A percentile compares a stretch with the other conserved stretches of the same genome.
These are phyloP conservation scores for Hippoglossus hippoglossus DNA, from an alignment of 2,797 vertebrate species.

Conservation along the genomic window DNA sequence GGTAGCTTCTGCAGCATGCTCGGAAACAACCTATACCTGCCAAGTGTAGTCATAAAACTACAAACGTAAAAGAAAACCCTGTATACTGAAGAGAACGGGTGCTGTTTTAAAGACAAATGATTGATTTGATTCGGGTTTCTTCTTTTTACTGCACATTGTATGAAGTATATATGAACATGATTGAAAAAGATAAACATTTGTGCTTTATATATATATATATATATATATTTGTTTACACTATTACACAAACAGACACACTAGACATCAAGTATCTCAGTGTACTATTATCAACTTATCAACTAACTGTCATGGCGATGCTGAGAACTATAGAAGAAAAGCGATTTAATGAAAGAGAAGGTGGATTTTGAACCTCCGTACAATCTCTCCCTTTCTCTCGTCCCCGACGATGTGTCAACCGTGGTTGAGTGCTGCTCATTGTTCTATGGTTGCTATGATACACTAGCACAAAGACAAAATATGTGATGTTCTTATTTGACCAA, in stretches of 20 bases:
- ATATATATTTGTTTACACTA: neutral
- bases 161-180: neutral
- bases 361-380: slow-evolving; percentile 1
- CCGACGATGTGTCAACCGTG: slow-evolving; percentile 2
- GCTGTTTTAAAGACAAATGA: neutral
- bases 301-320: too few species aligned
- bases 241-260: neutral
- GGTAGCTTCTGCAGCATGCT: neutral
- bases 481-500: slow-evolving; percentile 32
- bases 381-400: slow-evolving; percentile 2
- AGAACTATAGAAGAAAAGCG: neutral
- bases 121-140: neutral
- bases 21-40: neutral
- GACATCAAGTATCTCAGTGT: neutral
- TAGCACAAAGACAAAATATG: slow-evolving; percentile 20
- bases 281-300: too few species aligned
- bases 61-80: too few species aligned
- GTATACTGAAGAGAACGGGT: neutral
- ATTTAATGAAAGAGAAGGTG: slow-evolving; percentile 21
- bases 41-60: neutral
- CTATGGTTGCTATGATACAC: slow-evolving; percentile 52
- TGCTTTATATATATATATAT: neutral
- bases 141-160: neutral
- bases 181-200: neutral
- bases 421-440: slow-evolving; percentile 9